Conservation (phyloP, 2,113 vertebrate species). For the Crotalus horridus region DNA sequence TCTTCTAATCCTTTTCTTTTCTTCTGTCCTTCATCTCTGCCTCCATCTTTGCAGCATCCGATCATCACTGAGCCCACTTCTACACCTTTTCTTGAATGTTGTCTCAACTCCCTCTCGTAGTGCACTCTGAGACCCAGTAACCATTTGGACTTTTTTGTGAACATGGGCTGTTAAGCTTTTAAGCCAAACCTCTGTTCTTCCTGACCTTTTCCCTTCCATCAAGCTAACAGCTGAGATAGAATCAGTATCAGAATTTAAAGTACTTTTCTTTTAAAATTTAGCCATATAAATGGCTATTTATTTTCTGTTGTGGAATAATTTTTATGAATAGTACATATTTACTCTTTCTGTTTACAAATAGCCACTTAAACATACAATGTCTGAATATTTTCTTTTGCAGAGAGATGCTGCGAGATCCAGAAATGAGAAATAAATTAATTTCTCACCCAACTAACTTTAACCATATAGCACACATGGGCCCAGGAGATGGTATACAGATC, state of each 20-base stretch:
- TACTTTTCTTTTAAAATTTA: constrained; percentile 30
- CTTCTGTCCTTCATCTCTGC: constrained; percentile 53
- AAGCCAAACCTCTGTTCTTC: constrained; percentile 33
- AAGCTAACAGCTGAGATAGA: constrained; percentile 36
- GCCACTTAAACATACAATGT: neutral
- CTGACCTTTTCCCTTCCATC: constrained; percentile 21
- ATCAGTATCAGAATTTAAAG: constrained; percentile 26
- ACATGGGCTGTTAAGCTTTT: constrained; percentile 13
- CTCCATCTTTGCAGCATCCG: constrained; percentile 37
- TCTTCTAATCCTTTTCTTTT: constrained; percentile 52
- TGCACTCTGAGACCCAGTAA: constrained; percentile 32
- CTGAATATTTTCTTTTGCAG: constrained; percentile 74
- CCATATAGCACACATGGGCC: constrained; percentile 99
- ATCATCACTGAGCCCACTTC: constrained; percentile 45
- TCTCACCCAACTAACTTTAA: constrained; percentile 99
- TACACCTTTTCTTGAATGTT: constrained; percentile 48
- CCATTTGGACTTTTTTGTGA: constrained; percentile 19
- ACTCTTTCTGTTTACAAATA: constrained; percentile 5
- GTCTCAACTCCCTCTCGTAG: constrained; percentile 33
- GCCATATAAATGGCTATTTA: constrained; percentile 24
- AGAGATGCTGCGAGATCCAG: constrained; percentile 97
- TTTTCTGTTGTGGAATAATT: constrained; percentile 46
- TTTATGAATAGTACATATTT: constrained; percentile 19
- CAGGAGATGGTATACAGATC: constrained; percentile 98
- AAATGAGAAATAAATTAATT: constrained; percentile 99